Percentiles rank a stretch among this genome's conserved stretches.
Conservation (phyloP, 2,888 invertebrate species). For the Drosophila recens region DNA sequence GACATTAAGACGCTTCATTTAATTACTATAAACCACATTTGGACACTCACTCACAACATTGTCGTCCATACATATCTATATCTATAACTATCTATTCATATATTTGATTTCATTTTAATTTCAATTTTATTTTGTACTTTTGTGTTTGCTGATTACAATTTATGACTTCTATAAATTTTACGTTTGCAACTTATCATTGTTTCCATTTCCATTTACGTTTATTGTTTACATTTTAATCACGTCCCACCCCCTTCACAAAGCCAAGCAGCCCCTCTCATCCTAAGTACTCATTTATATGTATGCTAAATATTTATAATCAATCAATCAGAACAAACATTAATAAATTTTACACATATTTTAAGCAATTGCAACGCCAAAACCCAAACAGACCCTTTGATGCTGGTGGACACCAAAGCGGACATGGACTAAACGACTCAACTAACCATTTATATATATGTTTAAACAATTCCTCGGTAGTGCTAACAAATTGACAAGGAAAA, state of each 20-base stretch:
- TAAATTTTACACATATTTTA: conserved; percentile 49
- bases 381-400: conserved; percentile 29
- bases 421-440: conserved; percentile 26
- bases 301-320: conserved; percentile 32
- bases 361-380: conserved; percentile 38
- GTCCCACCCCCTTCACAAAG: not conserved
- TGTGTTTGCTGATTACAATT: conserved; percentile 26
- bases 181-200: conserved; percentile 31
- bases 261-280: not conserved
- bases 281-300: conserved; percentile 20
- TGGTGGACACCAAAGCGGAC: conserved; percentile 52
- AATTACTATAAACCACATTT: conserved; percentile 6
- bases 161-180: conserved; percentile 21
- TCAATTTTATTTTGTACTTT: conserved; percentile 38
- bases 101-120: conserved; percentile 29
- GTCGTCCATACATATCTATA: conserved; percentile 1
- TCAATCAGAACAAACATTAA: conserved; percentile 38
- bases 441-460: conserved; percentile 1
- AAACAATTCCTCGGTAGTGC: conserved; percentile 24
- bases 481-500: conserved; percentile 24
- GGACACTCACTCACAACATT: conserved; percentile 13
- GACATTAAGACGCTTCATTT: conserved; percentile 52
- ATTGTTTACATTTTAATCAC: conserved; percentile 37
- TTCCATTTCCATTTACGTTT: conserved; percentile 39
- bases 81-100: conserved; percentile 16